phyloP scores from a whole-genome alignment of 2,797 vertebrate genomes.

The Anabas testudineus region DNA sequence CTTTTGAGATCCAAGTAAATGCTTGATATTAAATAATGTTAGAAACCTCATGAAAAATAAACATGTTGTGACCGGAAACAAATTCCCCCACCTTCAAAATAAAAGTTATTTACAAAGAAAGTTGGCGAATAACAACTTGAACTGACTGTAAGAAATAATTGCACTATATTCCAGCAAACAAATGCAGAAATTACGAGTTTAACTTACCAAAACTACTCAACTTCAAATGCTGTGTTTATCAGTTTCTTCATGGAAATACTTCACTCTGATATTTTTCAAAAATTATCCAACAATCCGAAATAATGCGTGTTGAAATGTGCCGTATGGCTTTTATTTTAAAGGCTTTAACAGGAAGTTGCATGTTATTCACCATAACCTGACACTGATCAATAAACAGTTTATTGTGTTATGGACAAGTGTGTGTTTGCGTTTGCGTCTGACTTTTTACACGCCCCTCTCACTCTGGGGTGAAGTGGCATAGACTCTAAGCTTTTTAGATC shows the following conservation, averaged over 20 bases:
- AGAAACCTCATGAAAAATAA: not conserved
- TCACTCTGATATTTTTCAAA: no score
- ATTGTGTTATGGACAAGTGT: conserved; percentile 34
- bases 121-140: no score
- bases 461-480: conserved; percentile 45
- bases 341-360: conserved; percentile 23
- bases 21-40: not conserved
- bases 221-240: no score
- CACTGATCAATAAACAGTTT: not conserved
- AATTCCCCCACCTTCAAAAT: conserved; percentile 5
- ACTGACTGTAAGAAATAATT: not conserved
- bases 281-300: not conserved
- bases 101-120: no score
- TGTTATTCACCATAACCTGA: conserved; percentile 10
- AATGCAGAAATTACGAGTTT: not conserved
- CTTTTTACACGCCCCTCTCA: conserved; percentile 60
- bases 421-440: conserved; percentile 40
- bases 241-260: not conserved
- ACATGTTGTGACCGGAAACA: not conserved
- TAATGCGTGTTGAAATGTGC: not conserved
- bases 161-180: not conserved
- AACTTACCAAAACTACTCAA: not conserved
- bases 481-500: conserved; percentile 48
- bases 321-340: not conserved
- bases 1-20: not conserved